Base-by-base conservation (phyloP, 2,888 invertebrate genomes). In the Acleris laterana region DNA sequence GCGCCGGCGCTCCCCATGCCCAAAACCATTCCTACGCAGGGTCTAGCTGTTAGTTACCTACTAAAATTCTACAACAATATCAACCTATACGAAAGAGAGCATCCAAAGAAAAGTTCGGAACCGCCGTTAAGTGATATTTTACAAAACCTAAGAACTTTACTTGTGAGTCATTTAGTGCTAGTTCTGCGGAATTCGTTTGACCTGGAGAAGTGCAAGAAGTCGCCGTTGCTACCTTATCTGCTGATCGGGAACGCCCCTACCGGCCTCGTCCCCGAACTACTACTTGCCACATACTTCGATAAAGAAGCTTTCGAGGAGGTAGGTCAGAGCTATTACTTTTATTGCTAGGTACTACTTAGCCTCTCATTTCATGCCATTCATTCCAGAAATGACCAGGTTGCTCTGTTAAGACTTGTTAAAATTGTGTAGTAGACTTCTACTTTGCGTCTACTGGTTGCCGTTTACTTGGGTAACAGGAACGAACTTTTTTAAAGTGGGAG, bases 21-120 rank as follows among this genome's bases (percentile, higher is more conserved):
- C 68, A 90, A 86, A 78, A 84, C 85, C 56, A 86, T 90, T 68
- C 83, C 89, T 62, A 80, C 87, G 72, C 88, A 92, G 85, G 87
- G 87, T 68, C 70, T 92, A 77, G 90, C 89, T 62, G 88, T 91
- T 74, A 91, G 93, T 82, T 93, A 93, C 74, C 76, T 93, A 71
- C 73, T 92, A 69, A 85, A 85, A 75, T 92, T 92, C 79, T 97
- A 97, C 83, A 94, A 95, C 48, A 94, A 96, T 74, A 95, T 96
- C 17, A 94, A 95, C 46, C 81, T 94, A 0, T 97, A 97, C 81
- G 96, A 96, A 82, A 90, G 96, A 73, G 95, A 95, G 79, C 94
- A 96, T 80, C 95, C 96, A 20, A 97, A 96, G 91, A 95, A 95
- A 80, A 95, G 96, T 74, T 96, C 96, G 69, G 94, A 95, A 71